Evolutionary conservation across 2,888 invertebrate species (phyloP).

Genomic region (Eupithecia dodoneata): DNA sequence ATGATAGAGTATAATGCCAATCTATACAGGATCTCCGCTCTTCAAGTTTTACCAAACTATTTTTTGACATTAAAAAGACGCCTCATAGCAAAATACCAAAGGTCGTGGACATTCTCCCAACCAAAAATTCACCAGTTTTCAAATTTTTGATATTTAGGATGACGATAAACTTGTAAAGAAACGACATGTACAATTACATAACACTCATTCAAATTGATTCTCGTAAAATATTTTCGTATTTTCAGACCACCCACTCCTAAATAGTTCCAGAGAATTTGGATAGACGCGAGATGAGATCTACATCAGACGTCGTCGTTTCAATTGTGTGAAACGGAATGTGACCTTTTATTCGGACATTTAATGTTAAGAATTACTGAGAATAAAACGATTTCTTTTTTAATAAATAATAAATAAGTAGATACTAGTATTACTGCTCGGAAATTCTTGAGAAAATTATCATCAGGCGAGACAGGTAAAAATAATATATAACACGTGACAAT

Average conservation of each 20-base stretch:
- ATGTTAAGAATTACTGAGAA: neutral
- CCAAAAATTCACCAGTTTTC: no score
- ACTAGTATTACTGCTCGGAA: no score
- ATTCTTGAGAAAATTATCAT: no score
- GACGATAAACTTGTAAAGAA: neutral
- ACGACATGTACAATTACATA: neutral
- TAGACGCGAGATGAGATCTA: neutral
- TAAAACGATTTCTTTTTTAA: neutral
- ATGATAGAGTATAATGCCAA: no score
- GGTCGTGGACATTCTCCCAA: no score
- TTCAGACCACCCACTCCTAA: neutral
- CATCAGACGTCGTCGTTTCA: constrained; percentile 1
- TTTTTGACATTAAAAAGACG: no score
- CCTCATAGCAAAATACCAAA: no score
- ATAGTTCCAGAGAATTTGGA: neutral
- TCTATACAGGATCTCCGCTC: no score
- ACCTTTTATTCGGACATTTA: neutral
- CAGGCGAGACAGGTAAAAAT: no score
- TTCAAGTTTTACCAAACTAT: no score
- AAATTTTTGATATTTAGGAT: no score
- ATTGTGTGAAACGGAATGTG: neutral
- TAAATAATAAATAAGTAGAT: neutral
- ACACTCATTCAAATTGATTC: neutral
- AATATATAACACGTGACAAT: no score
- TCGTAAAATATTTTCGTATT: neutral